Base-by-base conservation (phyloP, 2,888 invertebrate species). In the Gonocerus acuteangulatus region DNA sequence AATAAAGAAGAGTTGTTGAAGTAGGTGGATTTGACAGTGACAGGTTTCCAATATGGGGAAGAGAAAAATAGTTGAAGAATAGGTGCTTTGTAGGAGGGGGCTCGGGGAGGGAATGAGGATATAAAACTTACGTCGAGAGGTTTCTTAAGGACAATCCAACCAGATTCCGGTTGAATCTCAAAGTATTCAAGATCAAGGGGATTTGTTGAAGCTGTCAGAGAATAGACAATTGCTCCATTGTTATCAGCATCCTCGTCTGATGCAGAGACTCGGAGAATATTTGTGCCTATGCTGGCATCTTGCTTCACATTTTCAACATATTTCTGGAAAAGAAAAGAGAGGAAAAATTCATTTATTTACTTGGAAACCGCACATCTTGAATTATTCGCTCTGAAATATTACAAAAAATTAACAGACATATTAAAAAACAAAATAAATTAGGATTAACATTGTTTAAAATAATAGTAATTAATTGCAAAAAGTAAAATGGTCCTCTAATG, bases 181-280 rank as follows among this genome's bases (percentile, higher is more conserved):
- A 99, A 97, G 77, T 95, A 94, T 73, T 94, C 92, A 72, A 95
- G 82, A 76, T 92, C 91, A 58, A 86, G 85, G 11, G 89, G 86
- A 74, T 93, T 91, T 71, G 86, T 87, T 1, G 91, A 89, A 42
- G 94, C 90, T 70, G 88, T 92, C 70, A 95, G 77, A 45, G 91
- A 89, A 74, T 95, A 95, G 15, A 90, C 84, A 71, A 95, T 94
- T 61, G 92, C 93, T 21, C 95, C 95, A 75, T 97, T 97, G 74
- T 91, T 90, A 72, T 95, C 95, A 34, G 94, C 93, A 79, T 96
- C 96, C 76, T 95, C 95, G 74, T 95, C 95, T 45, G 94, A 95
- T 64, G 95, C 95, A 16, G 95, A 95, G 23, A 95, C 94, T 72
- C 94, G 83, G 67, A 94, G 79, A 70, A 95, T 94, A 74, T 94